Evolutionary conservation across 2,113 vertebrate genomes (phyloP), one percentile per base, ranked within the genome.

Genomic region (Hystrix brachyura): DNA sequence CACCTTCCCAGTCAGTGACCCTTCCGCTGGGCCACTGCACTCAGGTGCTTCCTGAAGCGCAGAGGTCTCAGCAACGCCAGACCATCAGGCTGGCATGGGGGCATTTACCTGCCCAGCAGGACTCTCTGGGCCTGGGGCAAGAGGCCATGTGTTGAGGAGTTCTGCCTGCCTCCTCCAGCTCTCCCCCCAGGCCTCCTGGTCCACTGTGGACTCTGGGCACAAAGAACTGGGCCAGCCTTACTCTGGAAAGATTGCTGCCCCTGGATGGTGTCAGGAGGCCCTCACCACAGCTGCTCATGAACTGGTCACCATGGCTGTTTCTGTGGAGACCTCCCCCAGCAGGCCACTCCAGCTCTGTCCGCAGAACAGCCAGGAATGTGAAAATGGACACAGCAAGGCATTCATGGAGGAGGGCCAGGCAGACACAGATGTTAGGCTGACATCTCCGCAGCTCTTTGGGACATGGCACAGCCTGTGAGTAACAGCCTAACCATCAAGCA

Each of bases 311-410:
- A 62, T 17, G 48, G 57, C 48, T 18, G 51, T 91, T 91, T 91
- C 92, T 6, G 53, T 72, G 90, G 79, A 92, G 95, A 92, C 53
- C 69, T 83, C 84, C 78, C 60, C 69, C 32, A 21, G 34, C 46
- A 59, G 51, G 67, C 76, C 83, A 92, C 83, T 27, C 53, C 15
- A 53, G 32, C 14, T 82, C 51, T 32, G 79, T 55, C 69, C 48
- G n/a, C 51, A 55, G 80, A 59, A 32, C 25, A 67, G 38, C 51
- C n/a, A 10, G n/a, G 74, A 65, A 7, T 3, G 27, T 46, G 29
- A 38, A n/a, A 38, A 34, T 7, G 71, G 71, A 53, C 25, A 4
- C 48, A 34, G 74, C 1, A 21, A 27, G 62, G 74, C 38, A 38
- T 38, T 48, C 19, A 6, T 14, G 14, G 72, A 74, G 53, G 59